Evolutionary conservation across 2,113 vertebrate genomes (phyloP).

Genomic region (Uropsilus gracilis): DNA sequence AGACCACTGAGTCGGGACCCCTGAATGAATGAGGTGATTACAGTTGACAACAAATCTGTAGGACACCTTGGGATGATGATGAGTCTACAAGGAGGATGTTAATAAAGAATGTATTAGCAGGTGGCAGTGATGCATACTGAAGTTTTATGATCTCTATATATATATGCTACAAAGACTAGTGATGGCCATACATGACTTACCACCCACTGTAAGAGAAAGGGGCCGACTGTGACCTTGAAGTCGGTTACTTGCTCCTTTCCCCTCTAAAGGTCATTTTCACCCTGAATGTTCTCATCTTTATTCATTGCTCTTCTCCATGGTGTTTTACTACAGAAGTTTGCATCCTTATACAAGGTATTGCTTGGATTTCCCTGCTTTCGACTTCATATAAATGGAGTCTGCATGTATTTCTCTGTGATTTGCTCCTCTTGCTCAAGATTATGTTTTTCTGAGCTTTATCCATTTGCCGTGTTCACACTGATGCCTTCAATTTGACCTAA

Average conservation of each 20-base stretch:
- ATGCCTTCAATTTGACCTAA: constrained; percentile 20
- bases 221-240: not conserved
- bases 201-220: not conserved
- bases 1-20: not conserved
- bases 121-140: not conserved
- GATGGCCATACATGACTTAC: not conserved
- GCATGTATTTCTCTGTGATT: not conserved
- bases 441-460: constrained; percentile 35
- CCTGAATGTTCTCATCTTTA: not conserved
- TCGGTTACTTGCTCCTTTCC: not conserved
- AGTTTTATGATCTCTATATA: too few species aligned
- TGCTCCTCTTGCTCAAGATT: constrained; percentile 39
- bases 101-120: constrained; percentile 43
- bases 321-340: not conserved
- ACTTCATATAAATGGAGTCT: not conserved
- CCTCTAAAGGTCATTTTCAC: not conserved
- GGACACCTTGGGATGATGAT: not conserved
- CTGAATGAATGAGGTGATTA: not conserved
- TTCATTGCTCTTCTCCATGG: not conserved
- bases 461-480: not conserved
- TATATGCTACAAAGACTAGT: not conserved
- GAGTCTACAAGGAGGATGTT: not conserved
- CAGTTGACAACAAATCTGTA: not conserved
- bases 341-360: not conserved
- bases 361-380: not conserved